phyloP scores from a whole-genome alignment of 2,113 vertebrate species.

The Gavia stellata region DNA sequence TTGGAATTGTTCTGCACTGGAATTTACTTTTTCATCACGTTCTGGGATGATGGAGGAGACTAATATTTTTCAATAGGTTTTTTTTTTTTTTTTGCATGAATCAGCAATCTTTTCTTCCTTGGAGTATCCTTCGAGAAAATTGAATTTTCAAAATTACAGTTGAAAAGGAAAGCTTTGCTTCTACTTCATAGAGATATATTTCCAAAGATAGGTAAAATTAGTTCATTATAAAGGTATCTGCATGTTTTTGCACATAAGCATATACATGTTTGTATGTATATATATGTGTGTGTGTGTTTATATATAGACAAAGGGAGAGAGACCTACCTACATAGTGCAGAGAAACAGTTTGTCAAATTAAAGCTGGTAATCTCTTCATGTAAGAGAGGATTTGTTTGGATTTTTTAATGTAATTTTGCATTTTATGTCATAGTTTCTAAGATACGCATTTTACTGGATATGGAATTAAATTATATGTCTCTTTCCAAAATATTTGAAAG shows the following conservation, averaged over 20 bases:
- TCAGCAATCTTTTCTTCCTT: background rate
- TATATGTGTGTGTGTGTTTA: background rate
- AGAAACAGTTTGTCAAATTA: background rate
- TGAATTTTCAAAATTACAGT: background rate
- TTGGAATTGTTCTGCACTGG: background rate
- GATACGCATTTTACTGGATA: background rate
- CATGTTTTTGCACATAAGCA: background rate
- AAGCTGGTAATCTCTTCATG: background rate
- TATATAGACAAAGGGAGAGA: background rate
- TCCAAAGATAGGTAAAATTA: background rate
- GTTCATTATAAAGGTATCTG: background rate
- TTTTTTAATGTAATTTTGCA: background rate
- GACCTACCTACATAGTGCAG: background rate
- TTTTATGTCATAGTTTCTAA: background rate
- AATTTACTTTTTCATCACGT: background rate
- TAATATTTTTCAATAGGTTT: background rate
- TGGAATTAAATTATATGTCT: background rate
- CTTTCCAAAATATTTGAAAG: background rate
- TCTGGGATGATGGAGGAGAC: background rate
- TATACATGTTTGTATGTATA: background rate
- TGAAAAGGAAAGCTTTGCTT: background rate
- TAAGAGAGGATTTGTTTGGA: background rate
- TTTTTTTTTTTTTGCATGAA: background rate
- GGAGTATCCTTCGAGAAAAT: background rate
- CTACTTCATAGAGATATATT: background rate